Evolutionary conservation across 1,140 invertebrate species (phyloP), one percentile per base, ranked within the genome.

Genomic region (Dendroctonus ponderosae): DNA sequence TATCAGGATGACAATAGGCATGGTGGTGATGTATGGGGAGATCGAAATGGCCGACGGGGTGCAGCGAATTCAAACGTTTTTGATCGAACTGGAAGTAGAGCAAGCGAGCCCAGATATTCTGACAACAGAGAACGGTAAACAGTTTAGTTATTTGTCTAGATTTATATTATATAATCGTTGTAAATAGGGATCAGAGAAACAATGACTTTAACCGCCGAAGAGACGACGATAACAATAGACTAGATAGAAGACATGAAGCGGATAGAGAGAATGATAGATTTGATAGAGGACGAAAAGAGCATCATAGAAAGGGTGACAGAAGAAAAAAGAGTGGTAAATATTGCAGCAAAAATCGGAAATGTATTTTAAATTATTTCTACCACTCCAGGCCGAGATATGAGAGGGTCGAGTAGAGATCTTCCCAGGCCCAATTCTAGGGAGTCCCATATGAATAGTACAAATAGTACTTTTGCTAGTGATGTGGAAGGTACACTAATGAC

Each of bases 141-240:
- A 26, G 26, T 26, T 1, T 26, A 26, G 26, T 26, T 26, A 26
- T 26, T 26, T 26, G 26, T 26, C 26, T 26, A 26, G 26, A 26
- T 26, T 26, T 26, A 26, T 26, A 26, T 26, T 26, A 26, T 26
- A 26, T 26, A 26, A 26, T 26, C 26, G 26, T 26, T 26, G 26
- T 26, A 26, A 26, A 26, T 26, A 39, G 43, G 37, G 39, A 52
- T 40, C 54, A 60, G 40, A 59, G 61, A 48, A 58, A 59, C 9
- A 51, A 68, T 46, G 44, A 63, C 6, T 38, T 44, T 15, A 66
- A 46, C 12, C 38, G 63, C 9, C 50, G 62, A 56, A 65, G 66
- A 39, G 58, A 66, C 37, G 66, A 71, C 14, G 57, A 67, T 51
- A 69, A 61, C 5, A 61, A 69, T 63, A 62, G 52, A 57, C 39